Conservation (phyloP, 1,140 invertebrate genomes). For the Oncopodura yosiiana region DNA sequence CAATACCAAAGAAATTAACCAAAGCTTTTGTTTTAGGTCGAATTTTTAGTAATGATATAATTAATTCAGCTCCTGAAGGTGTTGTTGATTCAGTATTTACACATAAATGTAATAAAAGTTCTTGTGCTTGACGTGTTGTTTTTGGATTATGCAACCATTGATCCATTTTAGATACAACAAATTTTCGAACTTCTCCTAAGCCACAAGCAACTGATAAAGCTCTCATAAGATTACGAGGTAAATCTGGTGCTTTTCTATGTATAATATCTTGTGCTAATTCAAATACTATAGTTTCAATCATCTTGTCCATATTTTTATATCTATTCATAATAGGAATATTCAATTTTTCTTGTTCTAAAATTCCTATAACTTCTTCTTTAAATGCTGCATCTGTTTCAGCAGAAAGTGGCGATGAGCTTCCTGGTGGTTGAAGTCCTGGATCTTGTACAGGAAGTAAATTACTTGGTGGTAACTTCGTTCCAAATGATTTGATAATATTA, state of each 20-base stretch:
- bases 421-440: conserved; percentile 34
- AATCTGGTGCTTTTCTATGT: conserved; percentile 25
- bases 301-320: conserved; percentile 54
- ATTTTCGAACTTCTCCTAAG: conserved; percentile 52
- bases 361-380: conserved; percentile 9
- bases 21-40: conserved; percentile 86
- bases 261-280: conserved; percentile 70
- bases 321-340: conserved; percentile 39
- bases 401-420: conserved; percentile 29
- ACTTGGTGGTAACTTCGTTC: conserved; percentile 63
- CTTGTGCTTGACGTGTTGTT: conserved; percentile 77
- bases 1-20: conserved; percentile 75
- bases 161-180: conserved; percentile 73
- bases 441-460: conserved; percentile 48
- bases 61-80: conserved; percentile 62
- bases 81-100: conserved; percentile 73
- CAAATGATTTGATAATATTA: conserved; percentile 81
- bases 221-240: conserved; percentile 26
- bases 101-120: conserved; percentile 84
- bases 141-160: conserved; percentile 94
- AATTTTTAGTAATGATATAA: conserved; percentile 80
- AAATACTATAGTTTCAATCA: conserved; percentile 69
- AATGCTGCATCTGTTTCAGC: conserved; percentile 5
- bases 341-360: conserved; percentile 15
- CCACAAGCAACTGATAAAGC: conserved; percentile 19